Conservation (phyloP, 1,140 invertebrate genomes). For the Harlomillsia oculata region DNA sequence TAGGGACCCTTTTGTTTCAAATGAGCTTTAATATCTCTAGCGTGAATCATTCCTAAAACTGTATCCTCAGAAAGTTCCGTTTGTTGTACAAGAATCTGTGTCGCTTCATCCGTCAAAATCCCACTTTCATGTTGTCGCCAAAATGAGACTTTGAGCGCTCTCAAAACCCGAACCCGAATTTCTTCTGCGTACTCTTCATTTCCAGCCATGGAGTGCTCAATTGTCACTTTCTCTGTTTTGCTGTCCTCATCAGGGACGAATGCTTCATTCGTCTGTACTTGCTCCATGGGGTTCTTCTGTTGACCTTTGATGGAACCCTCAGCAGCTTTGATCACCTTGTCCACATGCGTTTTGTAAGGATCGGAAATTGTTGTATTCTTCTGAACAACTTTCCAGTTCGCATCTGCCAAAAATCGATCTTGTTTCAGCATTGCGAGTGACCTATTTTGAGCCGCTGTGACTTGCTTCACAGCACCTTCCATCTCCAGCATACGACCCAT, state of each 20-base stretch:
- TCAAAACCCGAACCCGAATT: constrained; percentile 26
- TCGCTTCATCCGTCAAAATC: constrained; percentile 29
- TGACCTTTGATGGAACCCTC: no score
- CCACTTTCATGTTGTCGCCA: constrained; percentile 36
- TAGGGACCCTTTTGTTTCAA: no score
- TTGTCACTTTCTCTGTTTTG: no score
- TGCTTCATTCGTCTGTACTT: no score
- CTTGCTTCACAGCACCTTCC: constrained; percentile 39
- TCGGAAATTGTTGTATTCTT: constrained; percentile 37
- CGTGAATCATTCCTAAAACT: not conserved
- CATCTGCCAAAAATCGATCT: constrained; percentile 44
- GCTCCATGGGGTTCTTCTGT: no score
- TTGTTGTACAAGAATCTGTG: constrained; percentile 20
- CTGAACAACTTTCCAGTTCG: constrained; percentile 43
- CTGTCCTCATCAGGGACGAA: no score
- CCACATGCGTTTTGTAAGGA: no score
- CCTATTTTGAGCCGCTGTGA: constrained; percentile 37
- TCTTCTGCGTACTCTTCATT: no score
- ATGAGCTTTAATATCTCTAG: not conserved
- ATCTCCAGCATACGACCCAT: constrained; percentile 40
- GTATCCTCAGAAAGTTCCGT: constrained; percentile 26
- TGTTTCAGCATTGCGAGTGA: constrained; percentile 40
- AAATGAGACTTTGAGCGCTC: constrained; percentile 33
- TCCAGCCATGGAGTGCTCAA: no score
- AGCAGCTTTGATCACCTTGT: no score